Percentiles rank a stretch among this genome's conserved stretches.
Conservation (phyloP, 2,113 vertebrate species). For the Clarias batrachus region DNA sequence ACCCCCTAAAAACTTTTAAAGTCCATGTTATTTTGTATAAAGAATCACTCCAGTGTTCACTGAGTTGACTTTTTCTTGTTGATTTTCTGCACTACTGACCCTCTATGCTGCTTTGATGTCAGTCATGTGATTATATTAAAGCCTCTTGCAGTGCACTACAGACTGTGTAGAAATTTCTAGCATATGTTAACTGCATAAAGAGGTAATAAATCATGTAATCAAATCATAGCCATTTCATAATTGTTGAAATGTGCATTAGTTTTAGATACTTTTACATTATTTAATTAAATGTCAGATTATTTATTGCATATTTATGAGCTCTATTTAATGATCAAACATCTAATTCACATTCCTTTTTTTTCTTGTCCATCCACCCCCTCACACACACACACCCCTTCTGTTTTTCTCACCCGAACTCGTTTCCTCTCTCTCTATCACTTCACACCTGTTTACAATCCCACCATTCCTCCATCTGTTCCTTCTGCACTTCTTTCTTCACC, state of each 20-base stretch:
- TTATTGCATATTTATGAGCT: neutral
- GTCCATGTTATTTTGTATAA: neutral
- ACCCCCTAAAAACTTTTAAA: neutral
- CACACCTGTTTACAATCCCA: constrained; percentile 18
- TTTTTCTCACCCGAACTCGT: neutral
- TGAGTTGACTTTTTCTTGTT: neutral
- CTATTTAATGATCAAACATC: neutral
- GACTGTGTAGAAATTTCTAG: neutral
- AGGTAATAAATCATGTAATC: too few relatives aligned
- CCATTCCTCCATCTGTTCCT: neutral
- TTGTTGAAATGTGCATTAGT: neutral
- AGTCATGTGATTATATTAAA: neutral
- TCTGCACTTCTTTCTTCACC: neutral
- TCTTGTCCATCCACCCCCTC: neutral
- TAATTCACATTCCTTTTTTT: constrained; percentile 24
- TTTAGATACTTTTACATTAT: too few relatives aligned
- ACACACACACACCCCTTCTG: neutral
- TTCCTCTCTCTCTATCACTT: neutral
- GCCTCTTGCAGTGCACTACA: neutral
- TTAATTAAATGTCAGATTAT: neutral
- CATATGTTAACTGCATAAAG: neutral
- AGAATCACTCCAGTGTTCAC: neutral
- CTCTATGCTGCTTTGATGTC: neutral
- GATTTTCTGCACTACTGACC: neutral
- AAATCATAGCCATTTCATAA: neutral